Conservation (phyloP, 2,888 invertebrate species). For the Aphidoletes aphidimyza region DNA sequence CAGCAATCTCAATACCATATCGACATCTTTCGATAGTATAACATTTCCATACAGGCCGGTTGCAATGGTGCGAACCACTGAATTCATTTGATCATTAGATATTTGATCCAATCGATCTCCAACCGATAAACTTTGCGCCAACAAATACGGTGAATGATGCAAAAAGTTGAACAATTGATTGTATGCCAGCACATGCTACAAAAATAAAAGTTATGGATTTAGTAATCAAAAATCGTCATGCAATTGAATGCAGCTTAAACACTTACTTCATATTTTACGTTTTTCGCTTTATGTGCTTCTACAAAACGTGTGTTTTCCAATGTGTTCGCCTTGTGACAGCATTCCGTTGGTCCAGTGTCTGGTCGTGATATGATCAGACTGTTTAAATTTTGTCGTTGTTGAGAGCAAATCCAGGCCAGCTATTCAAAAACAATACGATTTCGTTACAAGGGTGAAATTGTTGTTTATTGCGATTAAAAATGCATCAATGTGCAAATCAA, state of each 20-base stretch:
- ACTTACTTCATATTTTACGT: constrained; percentile 82
- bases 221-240: background rate
- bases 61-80: constrained; percentile 66
- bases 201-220: background rate
- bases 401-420: constrained; percentile 87
- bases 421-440: constrained; percentile 67
- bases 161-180: constrained; percentile 77
- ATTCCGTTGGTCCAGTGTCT: constrained; percentile 80
- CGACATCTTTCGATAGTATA: constrained; percentile 79
- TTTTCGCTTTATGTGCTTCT: constrained; percentile 84
- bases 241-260: background rate
- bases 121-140: constrained; percentile 76
- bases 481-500: no score
- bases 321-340: constrained; percentile 77
- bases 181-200: constrained; percentile 71
- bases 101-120: constrained; percentile 71
- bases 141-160: constrained; percentile 75
- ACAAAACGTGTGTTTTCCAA: constrained; percentile 76
- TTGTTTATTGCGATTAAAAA: constrained; percentile 34
- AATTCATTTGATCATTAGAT: constrained; percentile 63
- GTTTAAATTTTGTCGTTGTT: constrained; percentile 84
- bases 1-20: constrained; percentile 73
- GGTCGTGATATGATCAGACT: constrained; percentile 79
- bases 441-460: no score
- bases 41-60: constrained; percentile 79